phyloP scores from a whole-genome alignment of 2,113 vertebrate genomes.

The Hystrix cristata region DNA sequence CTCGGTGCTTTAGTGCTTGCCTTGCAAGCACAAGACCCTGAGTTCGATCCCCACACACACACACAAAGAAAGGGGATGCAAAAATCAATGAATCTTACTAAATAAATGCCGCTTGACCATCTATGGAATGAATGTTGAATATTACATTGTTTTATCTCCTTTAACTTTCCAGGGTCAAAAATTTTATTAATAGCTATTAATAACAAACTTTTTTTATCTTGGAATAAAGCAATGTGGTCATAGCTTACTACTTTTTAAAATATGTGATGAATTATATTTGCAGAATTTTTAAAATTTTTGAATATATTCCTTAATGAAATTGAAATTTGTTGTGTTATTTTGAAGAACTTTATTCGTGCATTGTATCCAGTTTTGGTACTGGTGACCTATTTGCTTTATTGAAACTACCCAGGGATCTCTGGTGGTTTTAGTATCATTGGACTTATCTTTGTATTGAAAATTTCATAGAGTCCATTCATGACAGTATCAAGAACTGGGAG shows the following conservation, averaged over 20 bases:
- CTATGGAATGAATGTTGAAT: too few species aligned
- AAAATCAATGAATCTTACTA: not conserved
- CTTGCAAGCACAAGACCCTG: too few species aligned
- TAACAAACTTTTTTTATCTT: not conserved
- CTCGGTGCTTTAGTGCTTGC: too few species aligned
- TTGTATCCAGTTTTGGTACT: not conserved
- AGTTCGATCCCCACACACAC: too few species aligned
- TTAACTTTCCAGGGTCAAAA: not conserved
- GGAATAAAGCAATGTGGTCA: not conserved
- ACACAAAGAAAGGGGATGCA: not conserved
- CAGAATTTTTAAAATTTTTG: not conserved
- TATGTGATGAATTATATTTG: not conserved
- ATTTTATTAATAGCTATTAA: not conserved
- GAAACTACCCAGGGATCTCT: not conserved
- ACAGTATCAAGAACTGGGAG: not conserved
- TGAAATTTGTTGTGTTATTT: not conserved
- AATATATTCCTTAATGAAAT: not conserved
- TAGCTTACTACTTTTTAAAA: not conserved
- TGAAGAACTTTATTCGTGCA: not conserved
- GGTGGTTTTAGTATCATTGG: too few species aligned
- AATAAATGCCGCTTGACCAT: not conserved
- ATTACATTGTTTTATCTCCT: not conserved
- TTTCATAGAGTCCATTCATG: not conserved
- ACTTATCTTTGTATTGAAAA: not conserved
- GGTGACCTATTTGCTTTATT: not conserved